Conservation (phyloP, 2,888 invertebrate genomes). For the Synanthedon myopaeformis region DNA sequence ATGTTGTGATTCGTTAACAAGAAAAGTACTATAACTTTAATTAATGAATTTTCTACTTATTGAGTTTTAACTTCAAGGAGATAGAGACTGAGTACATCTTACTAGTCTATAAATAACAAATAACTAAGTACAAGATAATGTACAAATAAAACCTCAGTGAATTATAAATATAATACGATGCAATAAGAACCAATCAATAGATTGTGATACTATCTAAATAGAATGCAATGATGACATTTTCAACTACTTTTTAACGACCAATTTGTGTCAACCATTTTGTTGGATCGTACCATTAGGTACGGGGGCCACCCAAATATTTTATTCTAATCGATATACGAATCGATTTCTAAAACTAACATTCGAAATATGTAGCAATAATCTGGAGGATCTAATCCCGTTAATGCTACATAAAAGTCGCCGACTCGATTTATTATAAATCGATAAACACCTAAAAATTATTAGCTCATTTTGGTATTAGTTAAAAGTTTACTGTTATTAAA, state of each 20-base stretch:
- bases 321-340: slow-evolving; percentile 41
- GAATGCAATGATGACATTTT: slow-evolving; percentile 1
- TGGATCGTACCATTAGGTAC: slow-evolving; percentile 14
- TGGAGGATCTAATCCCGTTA: slow-evolving; percentile 45
- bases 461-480: neutral
- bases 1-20: too few species aligned
- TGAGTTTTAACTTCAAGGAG: too few species aligned
- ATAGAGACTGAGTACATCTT: too few species aligned
- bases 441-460: slow-evolving; percentile 24
- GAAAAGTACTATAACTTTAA: too few species aligned
- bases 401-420: slow-evolving; percentile 41
- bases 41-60: too few species aligned
- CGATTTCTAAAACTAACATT: slow-evolving; percentile 35
- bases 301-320: slow-evolving; percentile 34
- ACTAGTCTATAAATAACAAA: too few species aligned
- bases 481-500: too few species aligned
- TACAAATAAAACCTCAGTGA: too few species aligned
- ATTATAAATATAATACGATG: neutral
- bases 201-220: neutral
- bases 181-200: neutral
- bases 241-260: slow-evolving; percentile 20
- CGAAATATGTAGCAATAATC: slow-evolving; percentile 31
- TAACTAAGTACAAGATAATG: too few species aligned
- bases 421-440: slow-evolving; percentile 44
- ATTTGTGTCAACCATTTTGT: slow-evolving; percentile 26